phyloP scores from a whole-genome alignment of 2,113 vertebrate species.

The Ellobius talpinus region DNA sequence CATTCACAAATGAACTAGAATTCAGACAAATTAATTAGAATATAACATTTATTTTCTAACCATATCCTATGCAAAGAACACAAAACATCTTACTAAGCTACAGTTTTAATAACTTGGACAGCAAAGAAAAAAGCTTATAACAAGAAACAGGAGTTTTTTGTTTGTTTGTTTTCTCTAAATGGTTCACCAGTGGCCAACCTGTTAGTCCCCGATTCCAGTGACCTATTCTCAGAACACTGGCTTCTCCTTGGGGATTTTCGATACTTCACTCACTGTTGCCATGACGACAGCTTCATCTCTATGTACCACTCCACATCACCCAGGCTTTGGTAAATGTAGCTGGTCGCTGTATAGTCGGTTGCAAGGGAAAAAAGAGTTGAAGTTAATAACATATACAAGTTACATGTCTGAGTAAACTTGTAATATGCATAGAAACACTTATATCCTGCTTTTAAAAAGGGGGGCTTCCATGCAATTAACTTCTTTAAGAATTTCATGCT shows the following conservation, averaged over 20 bases:
- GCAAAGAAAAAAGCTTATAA: slow-evolving; percentile 98
- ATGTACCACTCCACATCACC: slow-evolving; percentile 99
- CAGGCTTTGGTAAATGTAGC: slow-evolving; percentile 99
- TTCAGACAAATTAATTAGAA: neutral
- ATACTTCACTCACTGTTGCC: slow-evolving; percentile 99
- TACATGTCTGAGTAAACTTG: slow-evolving; percentile 86
- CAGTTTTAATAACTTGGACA: slow-evolving; percentile 92
- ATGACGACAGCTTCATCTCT: slow-evolving; percentile 99
- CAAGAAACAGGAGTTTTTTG: slow-evolving; percentile 99
- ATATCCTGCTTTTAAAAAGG: slow-evolving; percentile 86
- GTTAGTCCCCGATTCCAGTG: slow-evolving; percentile 99
- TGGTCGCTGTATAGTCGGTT: slow-evolving; percentile 99
- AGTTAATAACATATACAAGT: slow-evolving; percentile 96
- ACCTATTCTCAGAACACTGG: slow-evolving; percentile 99
- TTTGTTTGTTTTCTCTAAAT: slow-evolving; percentile 88
- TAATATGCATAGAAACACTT: slow-evolving; percentile 89
- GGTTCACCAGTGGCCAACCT: slow-evolving; percentile 99
- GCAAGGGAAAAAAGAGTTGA: slow-evolving; percentile 96
- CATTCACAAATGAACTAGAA: slow-evolving; percentile 32
- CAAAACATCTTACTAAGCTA: slow-evolving; percentile 66
- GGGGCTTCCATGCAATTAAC: slow-evolving; percentile 82
- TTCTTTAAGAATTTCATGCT: slow-evolving; percentile 82
- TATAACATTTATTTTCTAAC: neutral
- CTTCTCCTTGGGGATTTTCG: slow-evolving; percentile 99
- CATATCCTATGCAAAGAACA: neutral